A percentile compares a stretch with the other conserved stretches of the same genome.
Evolutionary conservation across 2,113 vertebrate genomes (phyloP).

Genomic region (Marmota monax): DNA sequence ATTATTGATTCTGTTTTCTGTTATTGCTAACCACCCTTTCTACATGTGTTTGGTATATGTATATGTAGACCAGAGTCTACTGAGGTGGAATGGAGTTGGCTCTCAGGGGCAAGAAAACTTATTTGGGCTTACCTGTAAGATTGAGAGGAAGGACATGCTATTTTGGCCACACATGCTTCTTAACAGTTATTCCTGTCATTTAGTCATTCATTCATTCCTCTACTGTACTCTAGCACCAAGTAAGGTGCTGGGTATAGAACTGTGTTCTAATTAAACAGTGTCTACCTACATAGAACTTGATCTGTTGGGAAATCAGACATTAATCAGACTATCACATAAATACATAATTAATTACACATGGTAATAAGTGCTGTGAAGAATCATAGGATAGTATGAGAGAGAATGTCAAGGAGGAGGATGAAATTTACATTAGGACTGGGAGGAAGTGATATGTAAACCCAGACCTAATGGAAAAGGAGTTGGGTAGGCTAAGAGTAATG

Average conservation of each 20-base stretch:
- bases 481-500: background rate
- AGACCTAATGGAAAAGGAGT: background rate
- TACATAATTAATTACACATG: background rate
- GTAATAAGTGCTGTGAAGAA: constrained; percentile 18
- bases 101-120: background rate
- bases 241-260: background rate
- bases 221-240: background rate
- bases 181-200: background rate
- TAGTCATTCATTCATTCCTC: background rate
- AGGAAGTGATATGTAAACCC: background rate
- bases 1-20: constrained; percentile 13
- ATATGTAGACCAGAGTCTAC: background rate
- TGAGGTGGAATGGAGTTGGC: background rate
- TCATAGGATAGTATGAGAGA: background rate
- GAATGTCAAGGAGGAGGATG: background rate
- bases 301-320: background rate
- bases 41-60: background rate
- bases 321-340: background rate
- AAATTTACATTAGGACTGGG: background rate
- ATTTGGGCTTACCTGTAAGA: background rate
- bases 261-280: background rate
- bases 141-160: background rate
- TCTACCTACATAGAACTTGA: background rate
- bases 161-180: background rate
- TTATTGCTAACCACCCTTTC: background rate